Conservation (phyloP, 35 echinoderm and acorn worm species). For the Hemicentrotus pulcherrimus region DNA sequence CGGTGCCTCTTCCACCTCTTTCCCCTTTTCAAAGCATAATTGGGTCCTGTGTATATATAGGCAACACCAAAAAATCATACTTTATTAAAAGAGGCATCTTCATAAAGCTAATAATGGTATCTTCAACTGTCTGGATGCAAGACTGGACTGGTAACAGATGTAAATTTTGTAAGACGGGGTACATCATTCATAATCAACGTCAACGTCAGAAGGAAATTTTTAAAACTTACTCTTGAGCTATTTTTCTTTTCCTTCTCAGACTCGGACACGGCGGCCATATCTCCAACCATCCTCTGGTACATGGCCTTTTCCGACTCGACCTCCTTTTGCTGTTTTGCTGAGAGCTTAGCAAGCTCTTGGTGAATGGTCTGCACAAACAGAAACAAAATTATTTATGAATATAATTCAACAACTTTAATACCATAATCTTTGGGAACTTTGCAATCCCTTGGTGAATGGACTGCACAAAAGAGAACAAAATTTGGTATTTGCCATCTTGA, state of each 20-base stretch:
- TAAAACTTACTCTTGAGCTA: conserved; percentile 5
- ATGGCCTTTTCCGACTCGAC: conserved; percentile 69
- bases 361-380: conserved; percentile 76
- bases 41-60: too few relatives aligned
- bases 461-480: conserved; percentile 41
- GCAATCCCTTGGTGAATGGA: conserved; percentile 87
- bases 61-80: too few relatives aligned
- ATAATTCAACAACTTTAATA: not conserved
- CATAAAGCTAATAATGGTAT: too few relatives aligned
- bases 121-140: too few relatives aligned
- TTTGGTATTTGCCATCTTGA: not conserved
- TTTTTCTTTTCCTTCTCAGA: not conserved
- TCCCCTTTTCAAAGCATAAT: too few relatives aligned
- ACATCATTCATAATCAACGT: too few relatives aligned
- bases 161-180: too few relatives aligned
- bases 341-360: conserved; percentile 86
- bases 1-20: too few relatives aligned
- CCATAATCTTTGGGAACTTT: conserved; percentile 30
- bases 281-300: conserved; percentile 93
- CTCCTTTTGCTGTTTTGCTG: conserved; percentile 62
- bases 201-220: not conserved
- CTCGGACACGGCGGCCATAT: conserved; percentile 83
- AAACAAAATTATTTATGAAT: not conserved
- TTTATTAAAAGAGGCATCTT: too few relatives aligned
- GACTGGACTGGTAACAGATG: too few relatives aligned